A percentile compares a stretch with the other conserved stretches of the same genome.
Evolutionary conservation across 2,888 invertebrate genomes (phyloP).

Genomic region (Aquatica leii): DNA sequence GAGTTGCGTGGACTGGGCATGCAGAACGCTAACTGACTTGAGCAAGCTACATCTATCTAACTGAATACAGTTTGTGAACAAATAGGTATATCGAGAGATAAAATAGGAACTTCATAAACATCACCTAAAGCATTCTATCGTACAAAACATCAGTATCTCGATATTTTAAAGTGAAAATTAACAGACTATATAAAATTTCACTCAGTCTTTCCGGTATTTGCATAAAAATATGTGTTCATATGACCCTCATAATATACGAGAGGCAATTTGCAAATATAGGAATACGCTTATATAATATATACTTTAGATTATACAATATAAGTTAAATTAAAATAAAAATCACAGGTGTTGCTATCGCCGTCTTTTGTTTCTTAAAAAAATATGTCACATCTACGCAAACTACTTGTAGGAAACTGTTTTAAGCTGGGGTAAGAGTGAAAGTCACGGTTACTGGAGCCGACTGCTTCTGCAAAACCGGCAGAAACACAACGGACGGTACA

Average conservation of each 20-base stretch:
- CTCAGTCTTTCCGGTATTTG: conserved; percentile 65
- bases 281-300: conserved; percentile 48
- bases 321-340: conserved; percentile 62
- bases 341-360: conserved; percentile 64
- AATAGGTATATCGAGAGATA: conserved; percentile 61
- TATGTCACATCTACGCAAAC: conserved; percentile 58
- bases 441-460: conserved; percentile 88
- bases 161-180: conserved; percentile 62
- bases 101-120: conserved; percentile 64
- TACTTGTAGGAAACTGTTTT: conserved; percentile 58
- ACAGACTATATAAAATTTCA: conserved; percentile 64
- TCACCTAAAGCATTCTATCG: conserved; percentile 63
- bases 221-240: conserved; percentile 64
- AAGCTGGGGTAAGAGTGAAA: conserved; percentile 93
- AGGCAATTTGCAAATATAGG: conserved; percentile 59
- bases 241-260: conserved; percentile 61
- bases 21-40: conserved; percentile 60
- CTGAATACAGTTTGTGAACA: conserved; percentile 60
- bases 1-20: conserved; percentile 60
- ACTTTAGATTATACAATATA: conserved; percentile 56
- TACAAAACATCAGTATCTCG: conserved; percentile 62
- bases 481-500: conserved; percentile 91
- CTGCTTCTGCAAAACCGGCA: conserved; percentile 90
- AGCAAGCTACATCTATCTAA: conserved; percentile 63
- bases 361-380: conserved; percentile 57